Percentiles rank a stretch among this genome's conserved stretches.
phyloP scores from a whole-genome alignment of 2,797 vertebrate species.

The Artibeus jamaicensis region DNA sequence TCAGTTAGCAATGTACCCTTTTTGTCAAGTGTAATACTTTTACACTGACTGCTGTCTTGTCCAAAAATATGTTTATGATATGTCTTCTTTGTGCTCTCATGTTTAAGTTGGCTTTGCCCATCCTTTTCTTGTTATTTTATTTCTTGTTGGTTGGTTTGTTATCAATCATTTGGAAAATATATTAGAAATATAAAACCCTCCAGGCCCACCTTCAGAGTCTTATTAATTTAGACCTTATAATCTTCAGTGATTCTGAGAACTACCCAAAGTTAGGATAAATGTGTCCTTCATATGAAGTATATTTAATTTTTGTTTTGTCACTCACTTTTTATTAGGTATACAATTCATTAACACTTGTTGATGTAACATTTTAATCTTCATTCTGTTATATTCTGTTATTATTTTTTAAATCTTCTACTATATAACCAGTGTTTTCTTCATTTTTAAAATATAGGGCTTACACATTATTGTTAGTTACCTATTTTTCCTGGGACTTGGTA shows the following conservation, averaged over 20 bases:
- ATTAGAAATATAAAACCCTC: neutral
- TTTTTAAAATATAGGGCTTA: neutral
- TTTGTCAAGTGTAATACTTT: neutral
- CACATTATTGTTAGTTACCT: neutral
- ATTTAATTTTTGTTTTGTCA: neutral
- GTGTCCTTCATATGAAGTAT: neutral
- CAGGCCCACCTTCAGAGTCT: neutral
- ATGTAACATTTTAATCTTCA: neutral
- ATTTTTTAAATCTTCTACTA: neutral
- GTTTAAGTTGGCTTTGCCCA: neutral
- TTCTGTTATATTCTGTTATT: neutral
- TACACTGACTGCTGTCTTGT: neutral
- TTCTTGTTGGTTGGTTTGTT: neutral
- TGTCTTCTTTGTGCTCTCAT: neutral
- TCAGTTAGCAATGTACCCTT: neutral
- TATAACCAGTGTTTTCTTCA: neutral
- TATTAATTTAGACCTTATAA: neutral
- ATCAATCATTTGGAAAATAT: neutral
- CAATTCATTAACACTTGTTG: neutral
- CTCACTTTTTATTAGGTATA: neutral
- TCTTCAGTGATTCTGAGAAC: neutral
- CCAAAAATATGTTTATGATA: neutral
- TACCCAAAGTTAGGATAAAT: neutral
- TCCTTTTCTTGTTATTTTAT: neutral
- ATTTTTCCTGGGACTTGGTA: neutral